Base-by-base conservation (phyloP, 2,113 vertebrate species). In the Aegotheles bennettii region DNA sequence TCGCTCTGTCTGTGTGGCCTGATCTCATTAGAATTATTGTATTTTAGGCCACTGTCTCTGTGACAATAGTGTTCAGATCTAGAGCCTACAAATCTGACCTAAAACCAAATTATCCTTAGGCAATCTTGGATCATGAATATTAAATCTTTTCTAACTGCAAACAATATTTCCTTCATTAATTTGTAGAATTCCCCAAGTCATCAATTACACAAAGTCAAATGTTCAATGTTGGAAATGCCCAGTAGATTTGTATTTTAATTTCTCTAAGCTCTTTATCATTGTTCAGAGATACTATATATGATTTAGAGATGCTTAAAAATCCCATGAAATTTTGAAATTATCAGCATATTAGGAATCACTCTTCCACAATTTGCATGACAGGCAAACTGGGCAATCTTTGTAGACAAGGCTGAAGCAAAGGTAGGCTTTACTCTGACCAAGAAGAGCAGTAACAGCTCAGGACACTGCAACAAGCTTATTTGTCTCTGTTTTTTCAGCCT, bases 121-220 rank as follows among this genome's bases (percentile, higher is more conserved):
- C 90, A 93, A 73, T 93, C 74, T 69, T 3, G 2, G 48, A 77
- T 85, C 0, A 0, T 76, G 87, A 95, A 69, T 70, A 73, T 81
- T 89, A 82, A 87, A 83, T 89, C 65, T 71, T 93, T 87, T 67
- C 74, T 84, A 73, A 95, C 69, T 50, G 65, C 87, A 93, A 94
- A 83, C 92, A n/a, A 43, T 87, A 61, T 56, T 89, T 89, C 74
- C 93, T 76, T 81, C 93, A 84, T 95, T 97, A 95, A 96, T 94
- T 93, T 95, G 36, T 73, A 54, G 67, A 88, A 95, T 94, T 84
- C 89, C 93, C 90, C 54, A 91, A 80, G 87, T 71, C 73, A 87
- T 64, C 77, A 91, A 89, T 95, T 93, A 91, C 50, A 89, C 40
- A 48, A 87, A 90, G 74, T 36, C 53, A 76, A 94, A 73, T 4